Conservation (phyloP, 2,113 vertebrate species). For the Prunella fulvescens region DNA sequence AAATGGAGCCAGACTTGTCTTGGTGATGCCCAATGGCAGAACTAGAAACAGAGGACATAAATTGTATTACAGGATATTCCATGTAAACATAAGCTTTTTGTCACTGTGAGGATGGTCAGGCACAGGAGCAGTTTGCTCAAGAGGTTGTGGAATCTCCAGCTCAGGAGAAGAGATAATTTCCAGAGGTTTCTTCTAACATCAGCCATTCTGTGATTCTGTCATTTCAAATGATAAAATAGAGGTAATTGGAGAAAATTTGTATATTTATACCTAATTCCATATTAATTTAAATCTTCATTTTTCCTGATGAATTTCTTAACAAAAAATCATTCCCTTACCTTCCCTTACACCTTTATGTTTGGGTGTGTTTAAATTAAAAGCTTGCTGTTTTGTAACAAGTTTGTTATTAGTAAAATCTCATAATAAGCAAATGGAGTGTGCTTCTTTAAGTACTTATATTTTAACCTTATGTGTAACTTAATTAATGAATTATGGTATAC, state of each 20-base stretch:
- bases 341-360: no score
- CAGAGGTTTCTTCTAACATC: neutral
- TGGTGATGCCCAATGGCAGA: neutral
- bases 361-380: neutral
- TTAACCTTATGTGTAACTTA: slow-evolving; percentile 51
- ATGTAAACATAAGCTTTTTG: neutral
- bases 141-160: neutral
- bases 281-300: neutral
- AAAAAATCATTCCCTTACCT: neutral
- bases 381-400: neutral
- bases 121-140: neutral
- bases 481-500: slow-evolving; percentile 50
- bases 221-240: neutral
- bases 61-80: neutral
- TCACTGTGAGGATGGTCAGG: neutral
- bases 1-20: neutral
- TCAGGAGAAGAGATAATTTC: neutral
- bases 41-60: neutral
- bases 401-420: neutral
- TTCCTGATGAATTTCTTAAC: neutral
- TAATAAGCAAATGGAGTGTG: neutral
- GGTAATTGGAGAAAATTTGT: neutral
- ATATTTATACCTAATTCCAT: neutral
- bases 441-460: slow-evolving; percentile 25
- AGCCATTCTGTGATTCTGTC: neutral